phyloP scores from a whole-genome alignment of 1,140 invertebrate genomes.

The Rhopalosiphum padi region DNA sequence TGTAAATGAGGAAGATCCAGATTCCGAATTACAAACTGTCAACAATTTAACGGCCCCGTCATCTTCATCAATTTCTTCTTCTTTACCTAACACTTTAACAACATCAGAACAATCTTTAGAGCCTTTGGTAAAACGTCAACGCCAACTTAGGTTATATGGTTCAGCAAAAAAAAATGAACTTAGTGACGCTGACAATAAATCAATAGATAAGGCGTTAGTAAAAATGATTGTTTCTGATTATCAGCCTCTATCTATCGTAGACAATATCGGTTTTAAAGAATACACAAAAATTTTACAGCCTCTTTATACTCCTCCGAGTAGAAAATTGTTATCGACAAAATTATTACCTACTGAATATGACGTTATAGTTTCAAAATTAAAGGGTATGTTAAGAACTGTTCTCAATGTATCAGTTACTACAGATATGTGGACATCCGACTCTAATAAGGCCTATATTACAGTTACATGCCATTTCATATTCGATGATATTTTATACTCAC shows the following conservation, averaged over 20 bases:
- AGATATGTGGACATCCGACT: slow-evolving; percentile 55
- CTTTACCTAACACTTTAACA: slow-evolving; percentile 2
- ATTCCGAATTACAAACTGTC: neutral
- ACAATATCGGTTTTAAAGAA: slow-evolving; percentile 43
- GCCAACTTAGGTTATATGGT: neutral
- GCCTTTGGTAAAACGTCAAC: neutral
- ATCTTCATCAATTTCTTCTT: neutral
- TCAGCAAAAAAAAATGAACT: neutral
- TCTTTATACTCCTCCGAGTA: slow-evolving; percentile 32
- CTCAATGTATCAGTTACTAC: slow-evolving; percentile 34
- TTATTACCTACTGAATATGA: slow-evolving; percentile 30
- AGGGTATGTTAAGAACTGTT: neutral
- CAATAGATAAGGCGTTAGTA: neutral
- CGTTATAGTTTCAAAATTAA: neutral
- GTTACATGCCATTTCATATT: slow-evolving; percentile 56
- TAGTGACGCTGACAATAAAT: neutral
- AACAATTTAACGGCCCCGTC: neutral
- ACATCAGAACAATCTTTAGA: neutral
- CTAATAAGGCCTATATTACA: slow-evolving; percentile 42
- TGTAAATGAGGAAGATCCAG: slow-evolving; percentile 26
- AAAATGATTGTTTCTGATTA: slow-evolving; percentile 19
- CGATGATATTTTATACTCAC: slow-evolving; percentile 6
- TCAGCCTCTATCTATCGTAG: slow-evolving; percentile 50
- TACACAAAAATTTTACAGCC: slow-evolving; percentile 46
- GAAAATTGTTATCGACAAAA: slow-evolving; percentile 44